Evolutionary conservation across 2,113 vertebrate genomes (phyloP), one percentile per base, ranked within the genome.

Genomic region (Eublepharis macularius): DNA sequence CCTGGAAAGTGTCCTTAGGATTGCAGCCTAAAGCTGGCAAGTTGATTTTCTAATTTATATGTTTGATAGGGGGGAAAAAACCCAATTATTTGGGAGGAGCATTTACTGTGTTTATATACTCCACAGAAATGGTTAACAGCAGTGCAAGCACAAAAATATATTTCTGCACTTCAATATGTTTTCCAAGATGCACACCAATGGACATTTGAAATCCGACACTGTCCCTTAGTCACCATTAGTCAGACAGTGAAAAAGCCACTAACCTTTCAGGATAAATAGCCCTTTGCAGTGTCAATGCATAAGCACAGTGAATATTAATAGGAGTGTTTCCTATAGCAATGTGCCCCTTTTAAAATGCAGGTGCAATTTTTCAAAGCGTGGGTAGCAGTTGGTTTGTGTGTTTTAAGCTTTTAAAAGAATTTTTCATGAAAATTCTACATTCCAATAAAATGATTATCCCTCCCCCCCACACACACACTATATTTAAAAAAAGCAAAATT

Each of bases 171-270:
- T 72, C 17, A 92, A 81, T 90, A 41, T 87, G 89, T 92, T 93
- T 93, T 88, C 92, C 92, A 93, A 79, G 88, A 77, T 87, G 88
- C 82, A 90, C 82, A 77, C 79, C 86, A 82, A 65, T 19, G 84
- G 91, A 90, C 87, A 80, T 87, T 87, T 91, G 89, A 91, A 89
- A 93, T 95, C 93, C 90, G 70, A 39, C 80, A 90, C 80, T 4
- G 1, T 91, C 84, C 91, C 80, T 86, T 91, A 87, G 86, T 94
- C 92, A 36, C 80, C 87, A 88, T 92, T 92, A 94, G 90, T 92
- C 92, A 93, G 86, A 86, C 80, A 90, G 84, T 89, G 88, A 84
- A 89, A 41, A 45, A 12, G 34, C 13, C 84, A 87, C 88, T 73
- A 91, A 93, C 93, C 84, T 92, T 93, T 86, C 54, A 83, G 2